A percentile compares a stretch with the other conserved stretches of the same genome.
These are phyloP conservation scores for Gambusia affinis DNA, from an alignment of 2,113 vertebrate species.

Conservation along the genomic window DNA sequence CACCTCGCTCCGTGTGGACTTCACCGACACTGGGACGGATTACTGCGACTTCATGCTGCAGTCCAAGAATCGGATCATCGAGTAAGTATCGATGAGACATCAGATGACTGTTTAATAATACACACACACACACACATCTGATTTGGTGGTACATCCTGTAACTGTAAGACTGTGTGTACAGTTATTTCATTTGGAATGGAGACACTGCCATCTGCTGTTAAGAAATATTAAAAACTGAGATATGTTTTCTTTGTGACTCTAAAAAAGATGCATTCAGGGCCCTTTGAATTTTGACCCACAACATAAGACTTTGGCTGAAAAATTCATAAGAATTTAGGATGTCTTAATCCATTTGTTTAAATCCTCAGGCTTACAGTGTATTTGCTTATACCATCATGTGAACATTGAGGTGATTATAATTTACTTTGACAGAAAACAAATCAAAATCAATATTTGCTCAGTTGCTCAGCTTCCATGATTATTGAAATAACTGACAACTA, in stretches of 20 bases:
- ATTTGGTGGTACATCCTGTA: too few species aligned
- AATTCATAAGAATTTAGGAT: too few species aligned
- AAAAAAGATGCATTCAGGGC: background rate
- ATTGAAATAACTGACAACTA: too few species aligned
- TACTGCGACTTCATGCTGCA: slow-evolving; percentile 93
- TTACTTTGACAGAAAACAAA: too few species aligned
- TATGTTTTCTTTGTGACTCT: too few species aligned
- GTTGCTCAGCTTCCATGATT: background rate
- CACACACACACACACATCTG: background rate
- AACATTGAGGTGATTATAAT: too few species aligned
- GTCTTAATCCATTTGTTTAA: too few species aligned
- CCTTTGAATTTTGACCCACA: background rate
- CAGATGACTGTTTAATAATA: background rate
- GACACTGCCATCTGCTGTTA: slow-evolving; percentile 72
- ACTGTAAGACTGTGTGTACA: too few species aligned
- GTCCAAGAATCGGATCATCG: slow-evolving; percentile 90
- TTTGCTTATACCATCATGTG: too few species aligned
- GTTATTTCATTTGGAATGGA: slow-evolving; percentile 26
- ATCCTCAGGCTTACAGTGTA: too few species aligned
- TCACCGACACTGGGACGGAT: slow-evolving; percentile 88
- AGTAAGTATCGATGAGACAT: slow-evolving; percentile 79
- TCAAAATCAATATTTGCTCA: too few species aligned
- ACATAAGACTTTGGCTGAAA: background rate
- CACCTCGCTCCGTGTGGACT: slow-evolving; percentile 85
- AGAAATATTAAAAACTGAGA: background rate